phyloP scores from a whole-genome alignment of 2,113 vertebrate genomes.

The Lepus europaeus region DNA sequence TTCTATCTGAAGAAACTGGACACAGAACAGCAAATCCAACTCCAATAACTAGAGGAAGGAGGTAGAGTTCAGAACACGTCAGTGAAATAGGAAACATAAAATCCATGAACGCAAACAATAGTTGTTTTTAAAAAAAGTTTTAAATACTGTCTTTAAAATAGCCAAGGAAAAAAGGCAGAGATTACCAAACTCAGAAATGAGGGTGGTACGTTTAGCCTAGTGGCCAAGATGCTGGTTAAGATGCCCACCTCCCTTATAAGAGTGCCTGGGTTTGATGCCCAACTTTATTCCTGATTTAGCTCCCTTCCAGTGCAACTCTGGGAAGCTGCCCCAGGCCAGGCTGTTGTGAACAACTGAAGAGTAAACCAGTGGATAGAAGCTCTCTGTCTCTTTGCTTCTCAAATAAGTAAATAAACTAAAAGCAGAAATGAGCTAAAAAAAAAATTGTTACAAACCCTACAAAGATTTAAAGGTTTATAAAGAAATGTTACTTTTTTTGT shows the following conservation, averaged over 20 bases:
- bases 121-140: background rate
- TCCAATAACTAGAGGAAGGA: background rate
- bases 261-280: too few species aligned
- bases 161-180: background rate
- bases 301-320: too few species aligned
- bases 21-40: background rate
- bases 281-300: too few species aligned
- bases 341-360: too few species aligned
- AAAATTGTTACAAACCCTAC: background rate
- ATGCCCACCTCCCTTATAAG: too few species aligned
- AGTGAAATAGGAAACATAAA: background rate
- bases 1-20: background rate
- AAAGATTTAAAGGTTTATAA: background rate
- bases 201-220: too few species aligned
- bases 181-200: background rate
- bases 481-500: too few species aligned
- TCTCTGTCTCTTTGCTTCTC: too few species aligned
- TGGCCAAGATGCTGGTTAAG: too few species aligned
- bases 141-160: background rate
- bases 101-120: background rate
- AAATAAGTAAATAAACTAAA: too few species aligned
- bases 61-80: background rate
- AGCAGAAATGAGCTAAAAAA: background rate
- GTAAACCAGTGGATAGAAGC: too few species aligned
- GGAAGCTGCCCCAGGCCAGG: too few species aligned